Conservation (phyloP, 2,113 vertebrate genomes). For the Alligator mississippiensis region DNA sequence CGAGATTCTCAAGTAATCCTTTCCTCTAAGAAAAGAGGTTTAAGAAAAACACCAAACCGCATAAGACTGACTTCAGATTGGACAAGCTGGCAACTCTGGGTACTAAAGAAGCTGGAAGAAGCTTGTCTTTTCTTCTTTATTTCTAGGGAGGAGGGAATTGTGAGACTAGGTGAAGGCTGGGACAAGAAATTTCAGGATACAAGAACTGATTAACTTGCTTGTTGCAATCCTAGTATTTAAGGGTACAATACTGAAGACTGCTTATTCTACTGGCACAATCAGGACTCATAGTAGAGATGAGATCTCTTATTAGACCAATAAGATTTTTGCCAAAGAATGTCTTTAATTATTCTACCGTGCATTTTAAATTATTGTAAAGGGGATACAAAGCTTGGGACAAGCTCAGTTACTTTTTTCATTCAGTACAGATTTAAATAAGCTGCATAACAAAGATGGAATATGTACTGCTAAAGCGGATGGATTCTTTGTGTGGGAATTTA, state of each 20-base stretch:
- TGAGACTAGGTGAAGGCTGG: no score
- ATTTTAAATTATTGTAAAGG: background rate
- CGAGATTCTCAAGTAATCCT: no score
- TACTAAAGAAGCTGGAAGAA: background rate
- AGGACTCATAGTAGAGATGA: no score
- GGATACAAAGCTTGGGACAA: background rate
- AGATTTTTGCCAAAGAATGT: no score
- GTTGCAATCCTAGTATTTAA: background rate
- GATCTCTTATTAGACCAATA: no score
- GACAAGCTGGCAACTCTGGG: background rate
- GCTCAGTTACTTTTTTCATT: background rate
- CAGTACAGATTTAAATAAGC: background rate
- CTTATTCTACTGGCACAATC: no score
- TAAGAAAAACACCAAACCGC: no score
- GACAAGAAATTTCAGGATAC: background rate
- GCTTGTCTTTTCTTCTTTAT: rapidly evolving
- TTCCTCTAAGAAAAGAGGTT: no score
- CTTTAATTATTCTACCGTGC: background rate
- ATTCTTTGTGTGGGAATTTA: background rate
- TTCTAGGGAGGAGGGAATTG: background rate
- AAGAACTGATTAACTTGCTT: background rate
- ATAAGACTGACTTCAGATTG: background rate
- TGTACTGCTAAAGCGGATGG: background rate
- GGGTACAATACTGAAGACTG: background rate
- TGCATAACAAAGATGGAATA: no score